Base-by-base conservation (phyloP, 37 sponge, comb jelly and placozoan species). In the Axinella damicornis region DNA sequence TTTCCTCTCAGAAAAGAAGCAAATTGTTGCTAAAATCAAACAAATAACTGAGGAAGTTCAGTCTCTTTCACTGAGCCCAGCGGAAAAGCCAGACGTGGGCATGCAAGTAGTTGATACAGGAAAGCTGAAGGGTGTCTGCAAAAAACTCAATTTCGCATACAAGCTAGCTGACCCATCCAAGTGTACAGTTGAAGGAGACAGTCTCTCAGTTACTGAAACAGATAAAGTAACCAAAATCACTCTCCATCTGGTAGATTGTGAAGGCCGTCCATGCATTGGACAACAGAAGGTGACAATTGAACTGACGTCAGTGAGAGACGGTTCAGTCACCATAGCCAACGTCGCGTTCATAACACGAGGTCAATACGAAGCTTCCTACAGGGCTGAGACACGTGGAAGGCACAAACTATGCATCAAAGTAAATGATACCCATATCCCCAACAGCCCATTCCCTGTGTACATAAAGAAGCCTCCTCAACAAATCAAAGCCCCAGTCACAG, bases 391-490 rank as follows among this genome's bases (percentile, higher is more conserved):
- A 38, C 18, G 73, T 28, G 69, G 69, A 2, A 68, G 69, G 31
- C 30, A 68, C 12, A 4, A 18, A 68, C 69, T 68, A 19, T 28
- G 31, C 12, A 68, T 68, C 69, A 68, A 68, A 68, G 69, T 68
- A 31, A 68, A 68, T 31, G 34, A 68, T 31, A 31, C 31, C 12
- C 69, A 68, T 13, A 13, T 68, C 12, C 34, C 69, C 32, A 28
- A 68, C 6, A 68, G 69, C 12, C 69, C 69, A 28, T 31, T 68
- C 69, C n/a, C 20, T 31, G 32, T 68, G 31, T 34, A 28, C 40
- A 46, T 72, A 18, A 2, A 20, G 5, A 46, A 52, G n/a, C 73
- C 73, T 20, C 53, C 53, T 14, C 53, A 21, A 2, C 73, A 72
- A 72, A 6, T 72, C n/a, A n/a, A 46, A 14, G 24, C 5, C 18